Conservation (phyloP, 2,113 vertebrate species). For the Chitala chitala region DNA sequence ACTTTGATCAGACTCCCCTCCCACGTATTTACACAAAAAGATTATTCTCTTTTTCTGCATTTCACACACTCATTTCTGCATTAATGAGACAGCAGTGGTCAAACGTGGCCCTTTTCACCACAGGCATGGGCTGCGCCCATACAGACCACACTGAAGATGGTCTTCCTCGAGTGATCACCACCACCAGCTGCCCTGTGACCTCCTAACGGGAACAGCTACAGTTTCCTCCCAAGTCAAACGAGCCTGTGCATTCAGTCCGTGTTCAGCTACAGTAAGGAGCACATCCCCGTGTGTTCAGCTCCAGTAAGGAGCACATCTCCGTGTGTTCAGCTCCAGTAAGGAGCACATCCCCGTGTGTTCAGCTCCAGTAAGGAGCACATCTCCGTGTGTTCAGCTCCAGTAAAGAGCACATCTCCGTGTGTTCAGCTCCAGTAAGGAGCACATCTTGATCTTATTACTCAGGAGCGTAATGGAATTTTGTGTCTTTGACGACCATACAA, state of each 20-base stretch:
- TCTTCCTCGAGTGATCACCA: conserved; percentile 23
- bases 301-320: no score
- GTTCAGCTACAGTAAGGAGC: no score
- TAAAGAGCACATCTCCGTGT: no score
- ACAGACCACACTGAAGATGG: conserved; percentile 13
- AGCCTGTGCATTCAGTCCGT: conserved; percentile 50
- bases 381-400: no score
- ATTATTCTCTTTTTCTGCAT: no score
- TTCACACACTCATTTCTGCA: no score
- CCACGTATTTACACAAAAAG: neutral
- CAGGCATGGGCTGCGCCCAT: neutral
- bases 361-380: no score
- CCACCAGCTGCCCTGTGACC: conserved; percentile 22
- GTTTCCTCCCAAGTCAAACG: conserved; percentile 44
- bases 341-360: no score
- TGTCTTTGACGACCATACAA: conserved; percentile 49
- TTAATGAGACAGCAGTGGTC: no score
- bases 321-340: no score
- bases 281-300: no score
- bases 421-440: conserved; percentile 39
- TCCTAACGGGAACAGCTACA: conserved; percentile 29
- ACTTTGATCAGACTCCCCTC: neutral
- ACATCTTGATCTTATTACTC: conserved; percentile 50
- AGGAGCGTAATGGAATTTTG: conserved; percentile 42
- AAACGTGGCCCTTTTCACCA: neutral